Evolutionary conservation across 2,888 invertebrate genomes (phyloP), one percentile per base, ranked within the genome.

Genomic region (Erebia aethiops): DNA sequence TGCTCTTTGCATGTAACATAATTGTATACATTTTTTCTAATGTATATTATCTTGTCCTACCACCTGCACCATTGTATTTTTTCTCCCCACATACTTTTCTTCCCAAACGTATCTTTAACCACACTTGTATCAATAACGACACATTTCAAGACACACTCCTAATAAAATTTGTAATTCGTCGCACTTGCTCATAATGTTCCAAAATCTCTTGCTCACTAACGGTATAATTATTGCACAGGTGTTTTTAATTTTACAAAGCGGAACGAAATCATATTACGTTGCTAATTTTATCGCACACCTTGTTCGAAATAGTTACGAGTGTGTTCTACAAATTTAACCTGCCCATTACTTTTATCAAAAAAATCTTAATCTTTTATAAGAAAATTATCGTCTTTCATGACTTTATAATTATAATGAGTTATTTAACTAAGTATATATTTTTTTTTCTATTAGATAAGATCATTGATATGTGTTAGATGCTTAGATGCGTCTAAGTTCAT

Each of bases 101-200:
- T 46, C 13, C 46, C 46, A 46, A 4, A n/a, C 14, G 14, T 14
- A 51, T 7, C 69, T 52, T 14, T 18, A 41, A 60, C 41, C 60
- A 62, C 79, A 80, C 78, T 80, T 80, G 79, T 74, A 75, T 80
- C 77, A 80, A 80, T 74, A 78, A 35, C 5, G 43, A 51, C 66
- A 21, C 18, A 51, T 14, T 57, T 65, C 43, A 16, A 64, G 8
- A 9, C 11, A 18, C 46, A 62, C 41, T 56, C 16, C 21, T 68
- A 35, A 5, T 51, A 67, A 8, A n/a, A 26, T 69, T 54, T 54
- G 46, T 46, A 62, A 43, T 11, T 41, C 10, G 9, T 57, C 1
- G 11, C 13, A 4, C 41, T 41, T 35, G n/a, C n/a, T 5, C n/a
- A 35, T 35, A 35, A 41, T 5, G 9, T 26, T 57, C 5, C 10